Conservation (phyloP, 2,797 vertebrate species). For the Apodemus agrarius region DNA sequence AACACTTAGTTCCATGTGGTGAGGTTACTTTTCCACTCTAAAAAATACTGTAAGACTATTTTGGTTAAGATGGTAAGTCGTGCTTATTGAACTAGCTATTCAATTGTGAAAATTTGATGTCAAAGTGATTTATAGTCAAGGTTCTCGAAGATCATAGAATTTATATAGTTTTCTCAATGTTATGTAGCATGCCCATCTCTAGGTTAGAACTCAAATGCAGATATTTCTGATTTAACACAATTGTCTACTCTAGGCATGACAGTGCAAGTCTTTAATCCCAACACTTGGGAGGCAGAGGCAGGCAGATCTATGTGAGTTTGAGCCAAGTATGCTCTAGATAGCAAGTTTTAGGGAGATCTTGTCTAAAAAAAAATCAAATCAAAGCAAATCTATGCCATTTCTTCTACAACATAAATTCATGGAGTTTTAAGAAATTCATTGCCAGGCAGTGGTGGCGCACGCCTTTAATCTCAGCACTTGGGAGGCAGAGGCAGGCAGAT, state of each 20-base stretch:
- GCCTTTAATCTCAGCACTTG: no score
- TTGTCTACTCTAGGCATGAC: neutral
- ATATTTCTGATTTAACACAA: neutral
- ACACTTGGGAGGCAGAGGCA: neutral
- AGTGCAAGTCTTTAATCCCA: neutral
- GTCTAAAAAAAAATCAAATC: neutral
- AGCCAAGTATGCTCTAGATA: neutral
- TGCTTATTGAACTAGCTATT: slow-evolving; percentile 35
- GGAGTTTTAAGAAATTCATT: neutral
- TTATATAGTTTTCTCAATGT: slow-evolving; percentile 1
- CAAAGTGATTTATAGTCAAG: slow-evolving; percentile 20
- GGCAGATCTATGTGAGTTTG: neutral
- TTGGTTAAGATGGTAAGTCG: neutral
- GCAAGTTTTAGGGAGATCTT: neutral
- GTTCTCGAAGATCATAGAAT: neutral
- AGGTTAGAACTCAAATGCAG: neutral
- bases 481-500: no score
- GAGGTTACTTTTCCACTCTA: neutral
- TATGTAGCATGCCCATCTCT: neutral
- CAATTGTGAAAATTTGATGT: slow-evolving; percentile 32
- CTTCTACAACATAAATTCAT: neutral
- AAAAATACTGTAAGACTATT: neutral
- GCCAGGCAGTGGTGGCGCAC: no score
- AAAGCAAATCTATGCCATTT: neutral
- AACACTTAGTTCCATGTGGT: slow-evolving; percentile 33